These are phyloP conservation scores for Erynnis tages DNA, from an alignment of 2,888 invertebrate species.

Conservation along the genomic window DNA sequence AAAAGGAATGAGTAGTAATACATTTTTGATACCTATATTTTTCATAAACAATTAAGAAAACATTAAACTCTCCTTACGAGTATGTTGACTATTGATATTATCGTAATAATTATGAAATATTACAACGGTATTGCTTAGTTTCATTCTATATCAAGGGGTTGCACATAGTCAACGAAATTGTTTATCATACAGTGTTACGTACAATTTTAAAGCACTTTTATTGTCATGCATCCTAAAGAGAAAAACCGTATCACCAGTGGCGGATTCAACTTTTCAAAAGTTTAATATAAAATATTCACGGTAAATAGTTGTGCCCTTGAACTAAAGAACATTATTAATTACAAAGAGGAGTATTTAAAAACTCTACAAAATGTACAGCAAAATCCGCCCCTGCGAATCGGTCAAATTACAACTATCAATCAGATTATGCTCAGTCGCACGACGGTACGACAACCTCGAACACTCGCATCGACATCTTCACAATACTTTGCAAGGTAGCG, in stretches of 20 bases:
- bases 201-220: slow-evolving; percentile 67
- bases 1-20: slow-evolving; percentile 35
- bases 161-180: slow-evolving; percentile 1
- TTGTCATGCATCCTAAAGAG: slow-evolving; percentile 74
- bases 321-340: slow-evolving; percentile 6
- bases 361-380: background rate
- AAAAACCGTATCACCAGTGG: slow-evolving; percentile 34
- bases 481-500: background rate
- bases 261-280: background rate
- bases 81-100: background rate
- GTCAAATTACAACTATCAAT: slow-evolving; percentile 10
- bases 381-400: slow-evolving; percentile 17
- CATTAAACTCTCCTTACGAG: background rate
- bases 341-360: background rate
- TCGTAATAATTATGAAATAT: background rate
- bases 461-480: background rate
- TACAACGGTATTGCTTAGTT: slow-evolving; percentile 4
- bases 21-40: slow-evolving; percentile 2
- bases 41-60: background rate
- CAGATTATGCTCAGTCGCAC: slow-evolving; percentile 4
- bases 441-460: background rate
- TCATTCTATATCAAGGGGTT: background rate
- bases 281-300: no score
- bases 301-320: slow-evolving; percentile 11
- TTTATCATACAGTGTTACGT: slow-evolving; percentile 35